These are phyloP conservation scores for Syngnathus rostellatus DNA, from an alignment of 2,797 vertebrate genomes.

Conservation along the genomic window DNA sequence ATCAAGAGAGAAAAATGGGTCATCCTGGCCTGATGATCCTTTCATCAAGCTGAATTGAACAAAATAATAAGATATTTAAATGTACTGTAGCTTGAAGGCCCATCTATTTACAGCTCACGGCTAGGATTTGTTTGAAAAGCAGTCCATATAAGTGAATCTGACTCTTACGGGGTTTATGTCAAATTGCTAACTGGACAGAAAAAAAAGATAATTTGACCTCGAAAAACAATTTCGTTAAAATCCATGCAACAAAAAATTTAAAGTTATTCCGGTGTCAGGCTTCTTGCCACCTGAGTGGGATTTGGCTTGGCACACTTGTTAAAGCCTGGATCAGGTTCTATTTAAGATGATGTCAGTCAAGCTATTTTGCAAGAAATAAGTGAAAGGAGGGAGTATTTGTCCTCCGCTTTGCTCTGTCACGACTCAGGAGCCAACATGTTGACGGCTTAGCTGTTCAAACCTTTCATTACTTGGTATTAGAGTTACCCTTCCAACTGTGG, in stretches of 20 bases:
- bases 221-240: not conserved
- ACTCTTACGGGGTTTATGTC: not conserved
- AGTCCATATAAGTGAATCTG: not conserved
- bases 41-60: no score
- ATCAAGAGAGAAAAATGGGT: no score
- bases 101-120: not conserved
- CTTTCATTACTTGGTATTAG: not conserved
- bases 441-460: not conserved
- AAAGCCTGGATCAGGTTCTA: not conserved
- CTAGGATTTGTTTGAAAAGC: not conserved
- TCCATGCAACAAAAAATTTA: not conserved
- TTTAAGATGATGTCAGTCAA: not conserved
- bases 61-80: not conserved
- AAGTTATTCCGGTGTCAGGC: not conserved
- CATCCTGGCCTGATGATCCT: no score
- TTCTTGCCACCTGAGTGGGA: not conserved
- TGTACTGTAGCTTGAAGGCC: not conserved
- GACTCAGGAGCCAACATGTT: not conserved
- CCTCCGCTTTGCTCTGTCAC: not conserved
- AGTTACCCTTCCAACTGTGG: not conserved
- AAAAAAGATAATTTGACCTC: conserved; percentile 4
- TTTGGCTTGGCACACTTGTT: not conserved
- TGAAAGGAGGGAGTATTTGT: not conserved
- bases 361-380: not conserved
- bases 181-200: not conserved